phyloP scores from a whole-genome alignment of 2,888 invertebrate genomes.

The Ecdyonurus torrentis region DNA sequence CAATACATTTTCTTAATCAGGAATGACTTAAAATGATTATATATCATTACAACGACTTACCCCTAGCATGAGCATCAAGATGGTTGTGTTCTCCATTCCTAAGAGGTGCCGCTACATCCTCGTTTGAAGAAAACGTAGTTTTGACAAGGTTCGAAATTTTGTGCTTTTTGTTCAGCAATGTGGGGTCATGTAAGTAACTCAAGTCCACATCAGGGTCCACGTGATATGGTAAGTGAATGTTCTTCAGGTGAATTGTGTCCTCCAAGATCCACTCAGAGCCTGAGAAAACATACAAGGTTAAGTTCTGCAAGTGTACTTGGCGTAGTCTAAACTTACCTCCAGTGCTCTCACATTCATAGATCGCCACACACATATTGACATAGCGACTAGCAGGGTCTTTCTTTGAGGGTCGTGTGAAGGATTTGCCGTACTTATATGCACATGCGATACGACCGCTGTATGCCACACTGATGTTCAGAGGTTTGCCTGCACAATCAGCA shows the following conservation, averaged over 20 bases:
- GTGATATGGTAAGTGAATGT: conserved; percentile 73
- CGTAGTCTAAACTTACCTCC: conserved; percentile 42
- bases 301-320: background rate
- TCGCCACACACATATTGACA: conserved; percentile 83
- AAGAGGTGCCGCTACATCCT: conserved; percentile 49
- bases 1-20: no score
- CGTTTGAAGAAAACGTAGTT: conserved; percentile 50
- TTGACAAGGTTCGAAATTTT: conserved; percentile 61
- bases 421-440: conserved; percentile 87
- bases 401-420: conserved; percentile 65
- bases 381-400: conserved; percentile 63
- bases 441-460: conserved; percentile 96
- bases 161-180: conserved; percentile 55
- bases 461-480: conserved; percentile 87
- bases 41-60: conserved; percentile 20
- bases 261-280: conserved; percentile 73
- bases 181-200: conserved; percentile 58
- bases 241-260: conserved; percentile 86
- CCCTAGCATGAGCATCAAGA: conserved; percentile 16
- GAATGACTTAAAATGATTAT: no score
- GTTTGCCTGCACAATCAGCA: conserved; percentile 42
- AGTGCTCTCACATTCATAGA: conserved; percentile 98
- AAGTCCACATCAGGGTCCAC: conserved; percentile 69
- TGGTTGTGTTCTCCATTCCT: conserved; percentile 19
- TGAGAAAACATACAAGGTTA: conserved; percentile 12